phyloP scores from a whole-genome alignment of 92 coral and sea anemone species.

The Parazoanthus atlanticus region DNA sequence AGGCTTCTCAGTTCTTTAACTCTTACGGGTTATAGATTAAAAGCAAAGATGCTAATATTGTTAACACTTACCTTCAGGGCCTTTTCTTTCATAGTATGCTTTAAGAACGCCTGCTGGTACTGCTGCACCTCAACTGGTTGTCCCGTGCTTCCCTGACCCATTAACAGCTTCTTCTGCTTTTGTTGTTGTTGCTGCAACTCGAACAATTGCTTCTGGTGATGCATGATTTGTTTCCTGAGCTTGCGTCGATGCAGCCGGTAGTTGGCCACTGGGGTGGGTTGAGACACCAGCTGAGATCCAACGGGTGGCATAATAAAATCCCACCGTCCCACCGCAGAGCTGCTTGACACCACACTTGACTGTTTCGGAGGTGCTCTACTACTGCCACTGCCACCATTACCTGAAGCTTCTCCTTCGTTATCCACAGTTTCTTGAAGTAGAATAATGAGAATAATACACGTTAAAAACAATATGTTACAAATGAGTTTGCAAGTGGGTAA shows the following conservation, averaged over 20 bases:
- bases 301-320: slow-evolving; percentile 93
- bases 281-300: slow-evolving; percentile 59
- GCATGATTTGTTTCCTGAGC: slow-evolving; percentile 68
- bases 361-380: slow-evolving; percentile 37
- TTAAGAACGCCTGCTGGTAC: slow-evolving; percentile 56
- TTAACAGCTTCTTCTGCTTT: slow-evolving; percentile 56
- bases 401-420: slow-evolving; percentile 27
- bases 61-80: slow-evolving; percentile 21
- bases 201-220: slow-evolving; percentile 67
- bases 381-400: slow-evolving; percentile 3
- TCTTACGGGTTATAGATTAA: no score
- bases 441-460: background rate
- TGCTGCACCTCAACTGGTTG: slow-evolving; percentile 60
- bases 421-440: slow-evolving; percentile 16
- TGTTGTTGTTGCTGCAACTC: slow-evolving; percentile 77
- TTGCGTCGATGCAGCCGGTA: slow-evolving; percentile 73
- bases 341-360: slow-evolving; percentile 46
- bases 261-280: slow-evolving; percentile 51
- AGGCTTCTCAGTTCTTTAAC: no score
- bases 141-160: slow-evolving; percentile 53
- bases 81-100: slow-evolving; percentile 43
- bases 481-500: no score
- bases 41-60: background rate
- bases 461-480: background rate
- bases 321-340: slow-evolving; percentile 67